Base-by-base conservation (phyloP, 2,113 vertebrate genomes). In the Meriones unguiculatus region DNA sequence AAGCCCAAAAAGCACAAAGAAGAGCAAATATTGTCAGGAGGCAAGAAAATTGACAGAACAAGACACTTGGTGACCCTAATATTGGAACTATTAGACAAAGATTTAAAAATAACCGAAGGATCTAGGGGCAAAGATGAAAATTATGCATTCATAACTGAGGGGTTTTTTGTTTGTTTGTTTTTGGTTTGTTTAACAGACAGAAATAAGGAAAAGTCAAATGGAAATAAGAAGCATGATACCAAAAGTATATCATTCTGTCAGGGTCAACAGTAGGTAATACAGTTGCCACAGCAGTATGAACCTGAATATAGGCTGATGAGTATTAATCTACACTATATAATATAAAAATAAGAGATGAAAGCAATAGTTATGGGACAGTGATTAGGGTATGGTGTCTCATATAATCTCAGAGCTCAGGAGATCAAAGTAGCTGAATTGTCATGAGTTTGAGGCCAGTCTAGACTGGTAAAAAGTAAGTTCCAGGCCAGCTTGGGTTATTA, bases 21-120 rank as follows among this genome's bases (percentile, higher is more conserved):
- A 91, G 7, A 90, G 54, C 20, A 65, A 64, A 88, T 30, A 73
- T 30, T 81, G 30, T 95, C 52, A 90, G 87, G 30, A 88, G 65
- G 10, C 67, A 90, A 95, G 90, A 93, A 15, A 94, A 73, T 87
- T 52, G 91, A 59, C 7, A 75, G 25, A 88, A 91, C 17, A 89
- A 72, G 76, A 86, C 46, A 86, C 24, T 85, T 46, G 95, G 38
- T 93, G 72, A 35, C 20, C 59, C 4, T 52, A 11, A 10, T 57
- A 7, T 73, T 89, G n/a, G 28, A 85, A 70, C 38, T 95, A 15
- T 80, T 54, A 72, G 75, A 86, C 28, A 80, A 54, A 22, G 6
- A 41, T 90, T 87, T 92, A 41, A 88, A 91, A 88, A 24, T 52
- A 87, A 78, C 46, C 87, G n/a, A 93, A 95, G n/a, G 32, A 89